Evolutionary conservation across 2,113 vertebrate genomes (phyloP), one percentile per base, ranked within the genome.

Genomic region (Pteruthius melanotis): DNA sequence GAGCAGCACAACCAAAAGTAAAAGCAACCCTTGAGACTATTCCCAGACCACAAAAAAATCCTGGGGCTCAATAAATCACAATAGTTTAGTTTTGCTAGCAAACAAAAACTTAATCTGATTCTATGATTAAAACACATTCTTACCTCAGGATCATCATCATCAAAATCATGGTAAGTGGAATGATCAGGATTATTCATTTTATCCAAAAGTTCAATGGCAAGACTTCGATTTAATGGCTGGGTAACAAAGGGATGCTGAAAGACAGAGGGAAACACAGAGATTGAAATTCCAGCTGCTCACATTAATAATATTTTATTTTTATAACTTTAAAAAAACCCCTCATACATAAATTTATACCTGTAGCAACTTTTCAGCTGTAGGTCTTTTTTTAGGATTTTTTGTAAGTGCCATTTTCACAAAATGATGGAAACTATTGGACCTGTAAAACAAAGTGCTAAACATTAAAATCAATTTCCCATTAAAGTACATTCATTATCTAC

Each of bases 401-500:
- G 98, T 99, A 97, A 99, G 98, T 49, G 99, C 98, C 96, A 99
- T 98, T 98, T 99, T 99, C 97, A 99, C 98, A 98, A 99, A 99
- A 96, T 99, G 99, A 97, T 99, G 99, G 91, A 99, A 99, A 95
- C 99, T 99, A 97, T 98, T 99, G 64, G 99, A 99, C 99, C 99
- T 99, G 95, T 72, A 83, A 97, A 95, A 97, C 20, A 1, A 97
- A 57, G 95, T 27, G 50, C 50, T 72, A 78, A 66, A 86, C 61
- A 79, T 96, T 45, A 72, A 42, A 92, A 90, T 69, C 54, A 40
- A n/a, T 28, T 61, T 49, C 47, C 31, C 12, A 35, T 6, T 40
- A 47, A 81, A 87, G 37, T 50, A 47, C 14, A 44, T 15, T 18
- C 16, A 27, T 49, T 82, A 53, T 20, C 37, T 86, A 94, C 64